phyloP scores from a whole-genome alignment of 2,888 invertebrate genomes.

The Osmoderma eremita region DNA sequence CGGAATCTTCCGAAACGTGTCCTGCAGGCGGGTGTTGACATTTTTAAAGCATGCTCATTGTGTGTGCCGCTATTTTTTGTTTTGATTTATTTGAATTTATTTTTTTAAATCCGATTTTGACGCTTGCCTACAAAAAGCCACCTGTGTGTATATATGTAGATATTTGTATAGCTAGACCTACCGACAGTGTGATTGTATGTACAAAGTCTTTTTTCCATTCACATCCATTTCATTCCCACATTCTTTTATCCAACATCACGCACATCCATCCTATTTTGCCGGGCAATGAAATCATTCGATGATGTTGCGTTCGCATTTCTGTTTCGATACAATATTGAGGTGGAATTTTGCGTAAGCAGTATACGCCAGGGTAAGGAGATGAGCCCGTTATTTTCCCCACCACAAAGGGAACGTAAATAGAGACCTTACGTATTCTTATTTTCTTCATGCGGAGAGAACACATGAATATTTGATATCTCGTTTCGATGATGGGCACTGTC shows the following conservation, averaged over 20 bases:
- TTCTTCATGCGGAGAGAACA: not conserved
- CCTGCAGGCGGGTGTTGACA: conserved; percentile 75
- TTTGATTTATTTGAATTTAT: conserved; percentile 31
- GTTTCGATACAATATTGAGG: too few relatives aligned
- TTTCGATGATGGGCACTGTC: not conserved
- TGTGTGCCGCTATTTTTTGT: conserved; percentile 10
- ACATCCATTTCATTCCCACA: too few relatives aligned
- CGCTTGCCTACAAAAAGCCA: too few relatives aligned
- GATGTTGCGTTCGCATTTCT: too few relatives aligned
- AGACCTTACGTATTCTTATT: not conserved
- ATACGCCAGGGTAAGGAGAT: too few relatives aligned
- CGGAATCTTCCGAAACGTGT: conserved; percentile 93
- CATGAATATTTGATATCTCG: not conserved
- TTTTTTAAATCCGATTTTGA: not conserved
- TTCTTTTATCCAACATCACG: too few relatives aligned
- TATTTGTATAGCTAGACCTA: not conserved
- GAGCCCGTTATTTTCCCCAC: conserved; percentile 4
- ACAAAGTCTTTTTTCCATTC: too few relatives aligned
- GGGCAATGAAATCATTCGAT: too few relatives aligned
- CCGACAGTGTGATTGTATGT: not conserved
- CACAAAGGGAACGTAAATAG: not conserved
- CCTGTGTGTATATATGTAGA: too few relatives aligned
- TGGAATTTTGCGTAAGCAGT: too few relatives aligned
- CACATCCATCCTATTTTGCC: too few relatives aligned
- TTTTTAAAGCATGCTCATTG: not conserved